These are phyloP conservation scores for Ancistrus triradiatus DNA, from an alignment of 2,113 vertebrate species.

Conservation along the genomic window DNA sequence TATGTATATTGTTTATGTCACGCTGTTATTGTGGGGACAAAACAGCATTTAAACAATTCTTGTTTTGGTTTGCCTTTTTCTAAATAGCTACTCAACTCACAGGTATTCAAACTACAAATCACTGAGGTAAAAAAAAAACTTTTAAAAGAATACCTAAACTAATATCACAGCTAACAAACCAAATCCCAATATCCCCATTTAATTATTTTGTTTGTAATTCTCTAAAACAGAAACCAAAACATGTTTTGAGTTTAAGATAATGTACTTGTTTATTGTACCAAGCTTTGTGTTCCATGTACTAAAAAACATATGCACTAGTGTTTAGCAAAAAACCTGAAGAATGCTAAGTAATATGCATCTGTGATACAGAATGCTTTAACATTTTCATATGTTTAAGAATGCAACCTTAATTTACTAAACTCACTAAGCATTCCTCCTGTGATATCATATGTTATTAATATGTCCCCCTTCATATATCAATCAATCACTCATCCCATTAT, in stretches of 20 bases:
- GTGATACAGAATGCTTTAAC: background rate
- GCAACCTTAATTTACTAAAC: conserved; percentile 14
- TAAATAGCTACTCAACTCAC: conserved; percentile 87
- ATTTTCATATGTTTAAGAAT: conserved; percentile 12
- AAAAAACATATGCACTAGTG: background rate
- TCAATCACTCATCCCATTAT: too few relatives aligned
- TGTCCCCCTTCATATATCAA: background rate
- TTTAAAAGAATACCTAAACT: conserved; percentile 62
- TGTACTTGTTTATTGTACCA: background rate
- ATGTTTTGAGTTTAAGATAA: background rate
- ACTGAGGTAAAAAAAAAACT: conserved; percentile 91
- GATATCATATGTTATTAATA: background rate
- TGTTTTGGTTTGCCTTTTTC: conserved; percentile 81
- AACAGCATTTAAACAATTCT: too few relatives aligned
- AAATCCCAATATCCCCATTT: background rate
- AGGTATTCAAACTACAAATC: conserved; percentile 86
- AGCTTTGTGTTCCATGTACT: conserved; percentile 11
- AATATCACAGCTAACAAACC: conserved; percentile 50
- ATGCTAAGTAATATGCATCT: background rate
- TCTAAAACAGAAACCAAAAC: conserved; percentile 3
- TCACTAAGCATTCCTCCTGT: conserved; percentile 10
- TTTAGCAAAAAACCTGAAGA: background rate
- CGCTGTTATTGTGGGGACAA: too few relatives aligned
- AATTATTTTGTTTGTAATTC: conserved; percentile 25
- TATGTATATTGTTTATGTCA: too few relatives aligned